phyloP scores from a whole-genome alignment of 2,113 vertebrate genomes.

The Theristicus caerulescens region DNA sequence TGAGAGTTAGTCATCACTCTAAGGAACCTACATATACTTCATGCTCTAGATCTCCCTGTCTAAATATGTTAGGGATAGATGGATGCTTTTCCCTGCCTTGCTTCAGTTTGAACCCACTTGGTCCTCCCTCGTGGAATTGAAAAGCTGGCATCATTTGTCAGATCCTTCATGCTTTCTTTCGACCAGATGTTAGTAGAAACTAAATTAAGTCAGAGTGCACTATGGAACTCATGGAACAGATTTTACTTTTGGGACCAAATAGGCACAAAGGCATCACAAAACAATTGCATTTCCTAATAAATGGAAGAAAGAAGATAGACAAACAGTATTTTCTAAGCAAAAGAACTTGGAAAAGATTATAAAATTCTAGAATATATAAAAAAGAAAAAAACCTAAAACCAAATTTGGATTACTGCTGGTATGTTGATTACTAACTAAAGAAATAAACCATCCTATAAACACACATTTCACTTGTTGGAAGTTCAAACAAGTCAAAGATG shows the following conservation, averaged over 20 bases:
- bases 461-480: neutral
- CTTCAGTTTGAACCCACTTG: neutral
- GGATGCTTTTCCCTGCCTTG: conserved; percentile 8
- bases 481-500: neutral
- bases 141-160: neutral
- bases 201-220: neutral
- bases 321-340: neutral
- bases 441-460: neutral
- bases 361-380: neutral
- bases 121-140: neutral
- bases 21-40: conserved; percentile 36
- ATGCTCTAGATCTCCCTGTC: conserved; percentile 58
- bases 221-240: neutral
- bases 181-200: neutral
- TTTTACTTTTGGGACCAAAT: neutral
- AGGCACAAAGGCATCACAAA: neutral
- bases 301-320: neutral
- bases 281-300: neutral
- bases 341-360: neutral
- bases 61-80: conserved; percentile 39
- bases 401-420: neutral
- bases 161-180: neutral
- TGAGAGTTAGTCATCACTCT: neutral
- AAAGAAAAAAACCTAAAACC: accelerated
- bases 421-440: neutral